Conservation (phyloP, 2,797 vertebrate species). For the Sebastes diploproa region DNA sequence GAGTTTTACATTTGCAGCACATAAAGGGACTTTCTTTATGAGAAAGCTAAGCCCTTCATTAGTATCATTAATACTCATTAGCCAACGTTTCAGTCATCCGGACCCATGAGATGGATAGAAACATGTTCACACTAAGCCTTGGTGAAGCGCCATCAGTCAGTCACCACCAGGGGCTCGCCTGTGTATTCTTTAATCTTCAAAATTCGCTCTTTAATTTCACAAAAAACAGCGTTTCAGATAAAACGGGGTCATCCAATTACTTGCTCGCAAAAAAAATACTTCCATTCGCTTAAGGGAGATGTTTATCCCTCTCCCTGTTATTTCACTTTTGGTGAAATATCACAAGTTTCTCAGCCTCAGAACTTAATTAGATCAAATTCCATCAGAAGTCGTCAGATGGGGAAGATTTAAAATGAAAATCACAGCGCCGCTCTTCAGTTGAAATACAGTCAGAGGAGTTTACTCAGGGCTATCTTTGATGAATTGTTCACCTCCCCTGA, state of each 20-base stretch:
- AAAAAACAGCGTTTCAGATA: conserved; percentile 25
- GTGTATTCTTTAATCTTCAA: conserved; percentile 40
- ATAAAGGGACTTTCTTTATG: conserved; percentile 18
- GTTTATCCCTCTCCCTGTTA: conserved; percentile 26
- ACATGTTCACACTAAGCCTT: conserved; percentile 34
- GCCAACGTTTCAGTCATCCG: conserved; percentile 48
- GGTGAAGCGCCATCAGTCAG: conserved; percentile 27
- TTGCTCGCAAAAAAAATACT: conserved; percentile 23
- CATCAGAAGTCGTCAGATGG: conserved; percentile 12
- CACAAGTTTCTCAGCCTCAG: conserved; percentile 18
- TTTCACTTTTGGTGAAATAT: conserved; percentile 46
- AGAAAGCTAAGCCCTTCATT: conserved; percentile 36
- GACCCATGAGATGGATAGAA: conserved; percentile 47
- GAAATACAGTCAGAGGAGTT: conserved; percentile 43
- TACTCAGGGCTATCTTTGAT: conserved; percentile 45
- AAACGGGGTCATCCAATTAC: conserved; percentile 58
- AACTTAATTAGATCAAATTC: conserved; percentile 58
- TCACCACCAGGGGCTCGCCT: conserved; percentile 17
- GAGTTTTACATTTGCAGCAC: neutral
- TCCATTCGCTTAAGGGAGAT: conserved; percentile 34
- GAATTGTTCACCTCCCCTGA: conserved; percentile 43
- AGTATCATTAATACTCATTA: conserved; percentile 53
- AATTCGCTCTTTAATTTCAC: conserved; percentile 38
- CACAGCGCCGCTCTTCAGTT: conserved; percentile 9
- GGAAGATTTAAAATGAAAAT: conserved; percentile 39